Conservation (phyloP, 2,113 vertebrate species). For the Balaenoptera acutorostrata region DNA sequence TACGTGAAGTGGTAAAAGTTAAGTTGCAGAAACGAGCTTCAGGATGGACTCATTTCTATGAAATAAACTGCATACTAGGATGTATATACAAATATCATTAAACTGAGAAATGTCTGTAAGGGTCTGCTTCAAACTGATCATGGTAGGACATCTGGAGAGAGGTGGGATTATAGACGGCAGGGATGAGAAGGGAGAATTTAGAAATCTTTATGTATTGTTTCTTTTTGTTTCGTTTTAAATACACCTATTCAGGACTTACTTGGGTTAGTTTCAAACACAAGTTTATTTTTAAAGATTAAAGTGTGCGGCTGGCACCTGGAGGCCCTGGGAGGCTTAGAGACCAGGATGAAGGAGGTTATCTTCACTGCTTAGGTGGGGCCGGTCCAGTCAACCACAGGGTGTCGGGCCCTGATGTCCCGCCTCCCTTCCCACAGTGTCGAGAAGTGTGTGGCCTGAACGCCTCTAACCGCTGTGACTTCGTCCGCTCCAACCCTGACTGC, state of each 20-base stretch:
- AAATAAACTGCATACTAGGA: not conserved
- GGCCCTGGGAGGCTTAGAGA: not conserved
- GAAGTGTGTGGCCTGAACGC: conserved; percentile 82
- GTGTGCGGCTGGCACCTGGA: too few species aligned
- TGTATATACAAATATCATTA: too few species aligned
- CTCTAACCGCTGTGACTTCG: conserved; percentile 86
- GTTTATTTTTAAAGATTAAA: not conserved
- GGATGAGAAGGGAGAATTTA: not conserved
- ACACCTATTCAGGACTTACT: not conserved
- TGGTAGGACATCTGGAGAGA: not conserved
- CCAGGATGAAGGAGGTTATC: not conserved
- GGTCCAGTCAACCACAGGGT: fast-evolving
- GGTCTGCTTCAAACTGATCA: not conserved
- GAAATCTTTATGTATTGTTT: not conserved
- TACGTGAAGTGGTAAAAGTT: not conserved
- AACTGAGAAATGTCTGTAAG: not conserved
- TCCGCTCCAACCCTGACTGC: conserved; percentile 89
- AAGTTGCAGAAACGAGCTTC: not conserved
- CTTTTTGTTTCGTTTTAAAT: not conserved
- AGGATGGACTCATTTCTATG: not conserved
- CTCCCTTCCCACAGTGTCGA: conserved; percentile 82
- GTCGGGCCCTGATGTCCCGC: fast-evolving
- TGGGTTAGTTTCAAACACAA: not conserved
- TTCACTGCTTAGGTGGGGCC: not conserved
- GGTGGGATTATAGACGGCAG: not conserved